These are phyloP conservation scores for Dendrolimus pini DNA, from an alignment of 2,888 invertebrate species.

Conservation along the genomic window DNA sequence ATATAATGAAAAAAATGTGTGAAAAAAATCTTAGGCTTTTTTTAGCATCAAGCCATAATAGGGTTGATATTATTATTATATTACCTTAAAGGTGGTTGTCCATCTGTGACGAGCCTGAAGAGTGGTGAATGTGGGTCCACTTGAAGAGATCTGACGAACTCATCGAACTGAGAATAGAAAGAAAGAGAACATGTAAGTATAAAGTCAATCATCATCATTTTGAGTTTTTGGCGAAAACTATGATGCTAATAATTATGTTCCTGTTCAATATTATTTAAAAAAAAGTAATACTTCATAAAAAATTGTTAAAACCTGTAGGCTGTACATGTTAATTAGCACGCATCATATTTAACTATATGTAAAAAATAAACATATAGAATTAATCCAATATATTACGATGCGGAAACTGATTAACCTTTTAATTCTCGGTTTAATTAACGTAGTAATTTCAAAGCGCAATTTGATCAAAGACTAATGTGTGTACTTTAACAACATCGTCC, in stretches of 20 bases:
- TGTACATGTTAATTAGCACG: too few relatives aligned
- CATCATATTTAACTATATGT: too few relatives aligned
- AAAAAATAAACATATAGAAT: too few relatives aligned
- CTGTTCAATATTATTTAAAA: too few relatives aligned
- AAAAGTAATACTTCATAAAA: too few relatives aligned
- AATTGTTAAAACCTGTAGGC: too few relatives aligned
- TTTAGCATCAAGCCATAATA: too few relatives aligned
- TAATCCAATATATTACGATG: not conserved
- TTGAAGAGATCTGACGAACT: constrained; percentile 83
- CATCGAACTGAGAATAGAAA: constrained; percentile 82
- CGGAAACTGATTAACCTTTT: not conserved
- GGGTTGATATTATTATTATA: not conserved
- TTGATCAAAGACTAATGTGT: not conserved
- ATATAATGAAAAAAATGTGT: too few relatives aligned
- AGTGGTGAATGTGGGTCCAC: constrained; percentile 79
- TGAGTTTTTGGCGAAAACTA: too few relatives aligned
- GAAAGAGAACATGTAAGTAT: constrained; percentile 7
- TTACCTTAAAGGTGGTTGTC: constrained; percentile 80
- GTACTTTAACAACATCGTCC: not conserved
- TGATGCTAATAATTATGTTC: too few relatives aligned
- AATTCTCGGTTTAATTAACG: not conserved
- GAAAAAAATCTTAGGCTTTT: too few relatives aligned
- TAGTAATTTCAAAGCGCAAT: not conserved
- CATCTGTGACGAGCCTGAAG: constrained; percentile 84
- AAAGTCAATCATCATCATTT: too few relatives aligned